Conservation (phyloP, 2,888 invertebrate species). For the Spodoptera exigua region DNA sequence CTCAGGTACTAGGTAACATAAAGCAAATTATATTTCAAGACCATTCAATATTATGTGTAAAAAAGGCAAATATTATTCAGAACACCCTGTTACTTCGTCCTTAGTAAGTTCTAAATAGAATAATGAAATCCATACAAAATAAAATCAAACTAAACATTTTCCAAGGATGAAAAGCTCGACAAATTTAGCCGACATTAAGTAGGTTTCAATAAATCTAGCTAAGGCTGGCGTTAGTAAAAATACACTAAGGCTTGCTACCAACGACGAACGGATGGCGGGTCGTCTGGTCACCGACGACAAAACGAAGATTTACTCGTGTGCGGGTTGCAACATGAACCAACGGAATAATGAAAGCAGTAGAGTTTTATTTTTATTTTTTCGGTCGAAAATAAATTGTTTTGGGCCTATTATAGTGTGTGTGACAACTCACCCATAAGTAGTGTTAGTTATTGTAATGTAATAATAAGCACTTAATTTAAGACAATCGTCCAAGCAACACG, state of each 20-base stretch:
- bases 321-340: conserved; percentile 56
- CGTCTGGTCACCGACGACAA: conserved; percentile 57
- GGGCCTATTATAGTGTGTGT: too few species aligned
- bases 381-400: too few species aligned
- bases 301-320: conserved; percentile 73
- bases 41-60: too few species aligned
- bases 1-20: too few species aligned
- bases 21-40: too few species aligned
- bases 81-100: too few species aligned
- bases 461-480: too few species aligned
- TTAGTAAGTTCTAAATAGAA: too few species aligned
- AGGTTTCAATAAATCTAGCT: conserved; percentile 62
- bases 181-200: conserved; percentile 39
- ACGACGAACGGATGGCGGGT: conserved; percentile 68
- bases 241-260: conserved; percentile 62
- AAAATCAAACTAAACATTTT: background rate
- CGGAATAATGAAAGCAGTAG: conserved; percentile 43
- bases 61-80: too few species aligned
- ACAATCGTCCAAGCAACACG: too few species aligned
- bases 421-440: too few species aligned
- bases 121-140: background rate
- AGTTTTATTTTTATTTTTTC: conserved; percentile 19
- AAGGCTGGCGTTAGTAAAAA: conserved; percentile 66
- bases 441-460: too few species aligned
- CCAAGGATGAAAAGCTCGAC: conserved; percentile 15